Percentiles rank a stretch among this genome's conserved stretches.
phyloP scores from a whole-genome alignment of 2,888 invertebrate species.

The Epiblema foenella region DNA sequence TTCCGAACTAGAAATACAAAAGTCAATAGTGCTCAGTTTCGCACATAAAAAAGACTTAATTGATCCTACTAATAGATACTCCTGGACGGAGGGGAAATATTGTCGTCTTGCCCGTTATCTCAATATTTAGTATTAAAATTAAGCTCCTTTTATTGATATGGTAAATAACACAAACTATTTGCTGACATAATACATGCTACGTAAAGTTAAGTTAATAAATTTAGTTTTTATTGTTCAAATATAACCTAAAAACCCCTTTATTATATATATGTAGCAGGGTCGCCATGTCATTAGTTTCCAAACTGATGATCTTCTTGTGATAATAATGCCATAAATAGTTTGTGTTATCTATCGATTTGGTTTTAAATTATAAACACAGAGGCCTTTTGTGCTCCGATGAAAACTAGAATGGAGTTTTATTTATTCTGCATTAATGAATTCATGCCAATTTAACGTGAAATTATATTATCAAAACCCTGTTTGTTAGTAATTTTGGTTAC shows the following conservation, averaged over 20 bases:
- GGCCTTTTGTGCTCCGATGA: slow-evolving; percentile 65
- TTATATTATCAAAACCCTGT: neutral
- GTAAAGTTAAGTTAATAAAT: no score
- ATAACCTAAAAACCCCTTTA: no score
- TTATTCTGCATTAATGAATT: slow-evolving; percentile 23
- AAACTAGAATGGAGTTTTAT: slow-evolving; percentile 29
- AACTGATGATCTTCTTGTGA: neutral
- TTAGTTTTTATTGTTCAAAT: no score
- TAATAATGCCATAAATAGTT: neutral
- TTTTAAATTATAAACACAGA: slow-evolving; percentile 57
- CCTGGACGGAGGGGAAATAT: no score
- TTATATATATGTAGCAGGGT: no score
- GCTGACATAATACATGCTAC: neutral
- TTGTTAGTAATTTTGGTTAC: slow-evolving; percentile 1
- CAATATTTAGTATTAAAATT: neutral
- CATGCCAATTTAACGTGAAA: slow-evolving; percentile 33
- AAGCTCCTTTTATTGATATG: neutral
- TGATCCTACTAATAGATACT: no score
- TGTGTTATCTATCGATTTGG: slow-evolving; percentile 9
- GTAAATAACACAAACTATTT: slow-evolving; percentile 26
- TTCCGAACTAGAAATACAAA: neutral
- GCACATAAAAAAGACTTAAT: no score
- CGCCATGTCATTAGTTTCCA: no score
- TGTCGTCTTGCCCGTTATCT: neutral
- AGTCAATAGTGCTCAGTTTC: no score